Evolutionary conservation across 2,113 vertebrate species (phyloP).

Genomic region (Pipa parva): DNA sequence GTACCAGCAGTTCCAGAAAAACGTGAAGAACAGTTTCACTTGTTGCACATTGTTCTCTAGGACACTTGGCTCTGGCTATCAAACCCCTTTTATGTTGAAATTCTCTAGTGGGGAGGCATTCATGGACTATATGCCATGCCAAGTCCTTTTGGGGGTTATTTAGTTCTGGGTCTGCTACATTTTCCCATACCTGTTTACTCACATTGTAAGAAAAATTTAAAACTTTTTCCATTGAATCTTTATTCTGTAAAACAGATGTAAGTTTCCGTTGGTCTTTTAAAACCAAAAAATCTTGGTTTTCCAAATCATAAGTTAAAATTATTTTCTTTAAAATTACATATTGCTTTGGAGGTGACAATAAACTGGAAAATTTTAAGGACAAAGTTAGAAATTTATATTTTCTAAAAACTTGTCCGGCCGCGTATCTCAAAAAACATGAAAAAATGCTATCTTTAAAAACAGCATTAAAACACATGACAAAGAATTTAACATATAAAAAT

Average conservation of each 20-base stretch:
- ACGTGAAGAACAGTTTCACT: background rate
- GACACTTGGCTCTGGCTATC: background rate
- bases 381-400: background rate
- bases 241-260: background rate
- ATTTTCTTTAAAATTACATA: too few relatives aligned
- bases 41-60: background rate
- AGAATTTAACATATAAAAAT: background rate
- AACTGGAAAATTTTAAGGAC: too few relatives aligned
- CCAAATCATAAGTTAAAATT: too few relatives aligned
- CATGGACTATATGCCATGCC: background rate
- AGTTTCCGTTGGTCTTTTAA: background rate
- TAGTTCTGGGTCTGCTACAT: background rate
- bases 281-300: too few relatives aligned
- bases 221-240: background rate
- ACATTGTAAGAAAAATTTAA: background rate
- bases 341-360: too few relatives aligned
- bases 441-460: background rate
- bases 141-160: conserved; percentile 1
- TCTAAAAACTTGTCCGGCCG: background rate
- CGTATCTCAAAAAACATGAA: background rate
- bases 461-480: background rate
- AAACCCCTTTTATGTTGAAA: background rate
- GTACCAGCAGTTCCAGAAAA: too few relatives aligned
- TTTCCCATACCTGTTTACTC: background rate
- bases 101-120: background rate